Conservation (phyloP, 2,113 vertebrate species). For the Taxidea taxus region DNA sequence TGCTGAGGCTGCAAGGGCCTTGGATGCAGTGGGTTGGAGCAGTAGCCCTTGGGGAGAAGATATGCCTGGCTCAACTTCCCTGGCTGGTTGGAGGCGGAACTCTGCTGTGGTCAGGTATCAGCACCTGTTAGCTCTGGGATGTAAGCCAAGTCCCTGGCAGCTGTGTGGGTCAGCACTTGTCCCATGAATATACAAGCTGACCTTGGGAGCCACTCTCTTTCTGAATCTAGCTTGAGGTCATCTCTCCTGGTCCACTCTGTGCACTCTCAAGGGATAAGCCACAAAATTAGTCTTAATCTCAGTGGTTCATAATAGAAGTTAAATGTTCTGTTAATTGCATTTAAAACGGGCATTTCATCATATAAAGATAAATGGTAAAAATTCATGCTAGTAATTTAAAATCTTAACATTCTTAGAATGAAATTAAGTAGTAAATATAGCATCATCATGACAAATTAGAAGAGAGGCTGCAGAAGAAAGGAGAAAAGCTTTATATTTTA, state of each 20-base stretch:
- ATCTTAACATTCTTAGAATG: constrained; percentile 20
- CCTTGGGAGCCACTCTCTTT: background rate
- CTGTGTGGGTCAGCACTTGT: background rate
- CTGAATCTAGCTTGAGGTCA: background rate
- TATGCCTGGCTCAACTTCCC: background rate
- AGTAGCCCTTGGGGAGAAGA: background rate
- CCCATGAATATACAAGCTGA: background rate
- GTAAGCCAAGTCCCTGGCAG: background rate
- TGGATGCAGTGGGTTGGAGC: background rate
- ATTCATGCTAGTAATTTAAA: background rate
- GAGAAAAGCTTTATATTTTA: background rate
- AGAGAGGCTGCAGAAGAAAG: background rate
- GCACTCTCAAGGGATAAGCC: background rate
- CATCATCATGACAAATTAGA: background rate
- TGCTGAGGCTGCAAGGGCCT: background rate
- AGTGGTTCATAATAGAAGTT: background rate
- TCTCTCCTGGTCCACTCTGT: background rate
- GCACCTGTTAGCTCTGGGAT: background rate
- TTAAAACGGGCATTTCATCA: constrained; percentile 27
- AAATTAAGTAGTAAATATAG: constrained; percentile 36
- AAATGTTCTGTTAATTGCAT: constrained; percentile 2
- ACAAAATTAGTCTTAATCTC: background rate
- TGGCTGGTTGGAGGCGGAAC: background rate
- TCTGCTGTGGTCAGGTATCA: background rate
- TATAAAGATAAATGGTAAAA: constrained; percentile 4